These are phyloP conservation scores for Sebastes glaucus DNA, from an alignment of 2,797 vertebrate species.

Conservation along the genomic window DNA sequence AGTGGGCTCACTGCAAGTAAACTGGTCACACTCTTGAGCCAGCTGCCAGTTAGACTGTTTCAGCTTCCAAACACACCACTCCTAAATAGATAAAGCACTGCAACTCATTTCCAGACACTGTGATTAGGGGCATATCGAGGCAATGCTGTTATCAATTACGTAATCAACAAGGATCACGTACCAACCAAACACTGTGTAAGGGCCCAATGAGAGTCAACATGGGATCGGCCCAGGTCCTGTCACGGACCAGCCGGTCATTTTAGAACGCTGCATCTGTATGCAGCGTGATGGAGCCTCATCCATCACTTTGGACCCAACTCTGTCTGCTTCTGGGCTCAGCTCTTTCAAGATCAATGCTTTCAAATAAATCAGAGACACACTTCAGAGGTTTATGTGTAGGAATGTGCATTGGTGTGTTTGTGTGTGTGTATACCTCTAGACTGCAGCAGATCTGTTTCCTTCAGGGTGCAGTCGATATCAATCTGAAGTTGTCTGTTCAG, in stretches of 20 bases:
- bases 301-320: constrained; percentile 37
- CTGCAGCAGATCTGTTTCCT: constrained; percentile 96
- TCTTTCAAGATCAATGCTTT: constrained; percentile 62
- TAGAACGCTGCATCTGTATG: constrained; percentile 28
- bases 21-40: neutral
- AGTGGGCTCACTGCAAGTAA: neutral
- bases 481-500: constrained; percentile 98
- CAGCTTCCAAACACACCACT: neutral
- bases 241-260: constrained; percentile 22
- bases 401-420: constrained; percentile 8
- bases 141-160: neutral
- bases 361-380: constrained; percentile 58
- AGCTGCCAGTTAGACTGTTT: neutral
- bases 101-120: neutral
- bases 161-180: neutral
- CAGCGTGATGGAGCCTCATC: constrained; percentile 21
- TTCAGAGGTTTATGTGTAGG: constrained; percentile 44
- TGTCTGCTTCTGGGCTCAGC: constrained; percentile 40
- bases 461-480: constrained; percentile 98
- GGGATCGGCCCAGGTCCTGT: neutral
- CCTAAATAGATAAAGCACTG: neutral
- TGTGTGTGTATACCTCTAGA: constrained; percentile 89
- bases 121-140: neutral
- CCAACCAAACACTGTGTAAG: neutral
- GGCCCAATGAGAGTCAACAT: neutral